Conservation (phyloP, 2,888 invertebrate species). For the Molanna angustata region DNA sequence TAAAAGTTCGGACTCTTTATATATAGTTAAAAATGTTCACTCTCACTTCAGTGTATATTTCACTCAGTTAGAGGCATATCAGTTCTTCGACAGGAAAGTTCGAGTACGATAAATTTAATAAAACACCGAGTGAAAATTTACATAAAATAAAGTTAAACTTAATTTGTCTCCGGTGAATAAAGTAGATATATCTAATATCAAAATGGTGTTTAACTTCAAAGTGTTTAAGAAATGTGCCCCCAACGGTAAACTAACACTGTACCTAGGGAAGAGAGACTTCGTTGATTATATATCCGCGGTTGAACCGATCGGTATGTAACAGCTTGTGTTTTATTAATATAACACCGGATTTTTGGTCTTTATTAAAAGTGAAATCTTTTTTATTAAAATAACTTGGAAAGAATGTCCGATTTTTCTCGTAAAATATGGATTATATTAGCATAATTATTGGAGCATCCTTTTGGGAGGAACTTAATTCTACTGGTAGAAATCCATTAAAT, state of each 20-base stretch:
- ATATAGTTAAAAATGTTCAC: constrained; percentile 19
- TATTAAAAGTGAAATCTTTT: constrained; percentile 10
- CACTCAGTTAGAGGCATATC: not conserved
- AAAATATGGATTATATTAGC: no score
- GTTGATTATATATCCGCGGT: constrained; percentile 83
- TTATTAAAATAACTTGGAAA: not conserved
- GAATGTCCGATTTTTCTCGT: not conserved
- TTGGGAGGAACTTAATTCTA: no score
- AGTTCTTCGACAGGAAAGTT: no score
- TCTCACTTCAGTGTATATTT: constrained; percentile 15
- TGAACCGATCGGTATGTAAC: constrained; percentile 74
- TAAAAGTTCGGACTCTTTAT: constrained; percentile 25
- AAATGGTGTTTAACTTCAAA: constrained; percentile 87
- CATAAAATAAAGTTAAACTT: not conserved
- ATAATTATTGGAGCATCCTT: no score
- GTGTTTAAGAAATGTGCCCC: constrained; percentile 90
- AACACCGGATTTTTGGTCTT: not conserved
- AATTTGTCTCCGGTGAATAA: not conserved
- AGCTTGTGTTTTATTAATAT: constrained; percentile 8
- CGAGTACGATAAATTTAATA: not conserved
- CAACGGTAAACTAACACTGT: constrained; percentile 82
- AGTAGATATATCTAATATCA: constrained; percentile 35
- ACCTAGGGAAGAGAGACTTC: constrained; percentile 84
- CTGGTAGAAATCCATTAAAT: no score
- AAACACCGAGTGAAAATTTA: not conserved